Conservation (phyloP, 2,113 vertebrate species). For the Recurvirostra avosetta region DNA sequence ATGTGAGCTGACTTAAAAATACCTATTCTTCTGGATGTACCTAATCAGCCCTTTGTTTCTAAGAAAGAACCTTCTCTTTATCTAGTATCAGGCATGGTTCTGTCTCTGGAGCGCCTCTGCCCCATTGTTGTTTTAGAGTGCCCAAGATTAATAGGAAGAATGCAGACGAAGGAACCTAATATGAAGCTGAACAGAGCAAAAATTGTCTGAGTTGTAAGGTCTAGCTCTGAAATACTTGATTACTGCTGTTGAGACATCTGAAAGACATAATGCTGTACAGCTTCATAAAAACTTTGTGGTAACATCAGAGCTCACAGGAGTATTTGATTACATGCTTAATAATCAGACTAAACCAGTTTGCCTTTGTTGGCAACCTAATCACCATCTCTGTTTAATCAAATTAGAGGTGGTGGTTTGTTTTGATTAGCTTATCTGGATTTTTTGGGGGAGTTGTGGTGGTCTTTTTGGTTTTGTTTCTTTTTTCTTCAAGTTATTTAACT, state of each 20-base stretch:
- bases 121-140: not conserved
- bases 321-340: not conserved
- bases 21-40: not conserved
- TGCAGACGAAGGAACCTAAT: not conserved
- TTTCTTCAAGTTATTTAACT: not conserved
- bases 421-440: not conserved
- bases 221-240: not conserved
- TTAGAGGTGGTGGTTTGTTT: not conserved
- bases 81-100: not conserved
- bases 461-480: not conserved
- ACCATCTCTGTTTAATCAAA: not conserved
- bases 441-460: fast-evolving
- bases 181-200: not conserved
- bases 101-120: not conserved
- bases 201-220: fast-evolving
- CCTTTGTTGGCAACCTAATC: not conserved
- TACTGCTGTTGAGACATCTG: not conserved
- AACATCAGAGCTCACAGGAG: not conserved
- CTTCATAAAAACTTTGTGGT: not conserved
- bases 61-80: not conserved
- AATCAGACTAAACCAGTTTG: not conserved
- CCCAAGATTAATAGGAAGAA: not conserved
- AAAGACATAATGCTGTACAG: not conserved
- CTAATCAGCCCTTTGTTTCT: not conserved
- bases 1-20: not conserved